Base-by-base conservation (phyloP, 2,888 invertebrate genomes). In the Dolomedes plantarius region DNA sequence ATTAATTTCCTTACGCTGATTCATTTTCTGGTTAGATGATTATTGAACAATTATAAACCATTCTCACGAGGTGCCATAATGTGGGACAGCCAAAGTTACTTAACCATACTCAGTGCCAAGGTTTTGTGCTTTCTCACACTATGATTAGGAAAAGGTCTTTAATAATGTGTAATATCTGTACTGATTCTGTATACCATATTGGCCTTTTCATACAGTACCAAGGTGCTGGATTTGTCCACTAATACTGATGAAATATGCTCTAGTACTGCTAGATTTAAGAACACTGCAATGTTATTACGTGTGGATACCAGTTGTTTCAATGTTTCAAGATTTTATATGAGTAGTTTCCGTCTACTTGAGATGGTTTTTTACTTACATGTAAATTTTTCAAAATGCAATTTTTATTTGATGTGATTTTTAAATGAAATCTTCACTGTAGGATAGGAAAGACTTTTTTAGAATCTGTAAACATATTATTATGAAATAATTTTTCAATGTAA, bases 291-390 rank as follows among this genome's bases (percentile, higher is more conserved):
- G 64, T 71, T 71, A 77, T 56, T 83, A 76, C 72, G 29, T 83
- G 83, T 83, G 83, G 77, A 82, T 75, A 76, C 28, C 64, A 77
- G 28, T 82, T 83, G 83, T 83, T 77, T 83, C 65, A 71, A 72
- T 72, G 76, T 83, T 83, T 77, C 76, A 77, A 72, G 83, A 64
- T 83, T 83, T 83, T 83, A 83, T 83, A 83, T 83, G 67, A 83
- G 72, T 83, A 83, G 83, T 72, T 67, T 83, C 83, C 77, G 72
- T 77, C 83, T 83, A 77, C 41, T 83, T 76, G 65, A 77, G 67
- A 67, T 72, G 71, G 72, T 65, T 83, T 83, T 83, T 83, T 83
- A 83, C 83, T 83, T 83, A 83, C 82, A 64, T 83, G 83, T 83
- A 83, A 76, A 83, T 72, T 83, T 83, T 83, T 74, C 72, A 62